Base-by-base conservation (phyloP, 2,888 invertebrate species). In the Tromatobia lineatoria region DNA sequence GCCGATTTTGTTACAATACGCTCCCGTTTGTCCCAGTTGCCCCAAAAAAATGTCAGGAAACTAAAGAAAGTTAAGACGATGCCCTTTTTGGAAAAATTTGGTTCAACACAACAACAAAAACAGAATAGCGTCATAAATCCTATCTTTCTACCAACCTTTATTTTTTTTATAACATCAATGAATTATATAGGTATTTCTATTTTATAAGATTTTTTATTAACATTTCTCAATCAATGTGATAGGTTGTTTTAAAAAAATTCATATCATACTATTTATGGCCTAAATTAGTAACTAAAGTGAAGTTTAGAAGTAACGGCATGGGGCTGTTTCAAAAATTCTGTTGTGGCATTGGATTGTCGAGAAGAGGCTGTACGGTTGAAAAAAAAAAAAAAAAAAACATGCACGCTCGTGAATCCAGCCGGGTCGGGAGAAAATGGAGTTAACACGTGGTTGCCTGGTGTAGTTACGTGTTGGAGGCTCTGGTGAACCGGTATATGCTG, bases 401-500 rank as follows among this genome's bases (percentile, higher is more conserved):
- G 45, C 20, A 59, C 23, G 61, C 47, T 47, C 34, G 23, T 64
- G 11, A 34, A 64, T 20, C 18, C 15, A 18, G 61, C 18, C 50
- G 50, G 18, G 74, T 18, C n/a, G 50, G n/a, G 50, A 34, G 57
- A 61, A 80, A 80, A 80, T 57, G 38, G 38, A 45, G 66, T 29
- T 47, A 67, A 80, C 69, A 73, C 67, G 77, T 75, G 79, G 66
- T 70, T 70, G 79, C 50, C 57, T 66, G 75, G 66, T 79, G 70
- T 10, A 61, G 29, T 74, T 74, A 59, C 38, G 73, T 45, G 47
- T 47, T 74, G 45, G 83, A 70, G 75, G 64, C 64, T 75, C 52
- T 64, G 59, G 52, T n/a, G 47, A 83, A 80, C 29, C 80, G 83
- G 76, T 75, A 75, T 83, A 71, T 71, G 83, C 83, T 71, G 80